Percentiles rank a stretch among this genome's conserved stretches.
Evolutionary conservation across 2,888 invertebrate species (phyloP).

Genomic region (Athalia rosae): DNA sequence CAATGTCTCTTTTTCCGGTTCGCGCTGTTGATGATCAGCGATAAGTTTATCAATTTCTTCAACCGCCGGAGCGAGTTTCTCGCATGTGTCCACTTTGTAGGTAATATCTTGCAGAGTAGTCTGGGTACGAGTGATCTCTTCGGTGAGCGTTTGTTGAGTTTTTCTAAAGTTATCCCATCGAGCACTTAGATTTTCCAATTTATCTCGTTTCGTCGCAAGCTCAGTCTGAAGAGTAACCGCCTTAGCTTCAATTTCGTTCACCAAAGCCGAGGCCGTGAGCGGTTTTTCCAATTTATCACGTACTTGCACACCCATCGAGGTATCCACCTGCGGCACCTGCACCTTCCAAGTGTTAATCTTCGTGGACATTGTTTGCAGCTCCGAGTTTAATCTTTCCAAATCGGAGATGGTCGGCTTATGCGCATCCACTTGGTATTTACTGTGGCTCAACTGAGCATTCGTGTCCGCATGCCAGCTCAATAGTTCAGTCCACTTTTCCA

Average conservation of each 20-base stretch:
- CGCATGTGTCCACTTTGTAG: conserved; percentile 74
- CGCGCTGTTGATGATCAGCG: conserved; percentile 77
- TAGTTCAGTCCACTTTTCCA: conserved; percentile 90
- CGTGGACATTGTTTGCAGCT: conserved; percentile 81
- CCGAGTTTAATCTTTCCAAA: conserved; percentile 81
- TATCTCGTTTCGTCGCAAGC: conserved; percentile 80
- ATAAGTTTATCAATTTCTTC: conserved; percentile 75
- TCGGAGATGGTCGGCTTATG: conserved; percentile 83
- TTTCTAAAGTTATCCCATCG: conserved; percentile 87
- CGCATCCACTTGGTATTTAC: conserved; percentile 87
- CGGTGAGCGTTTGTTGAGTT: conserved; percentile 82
- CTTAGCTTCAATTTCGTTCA: conserved; percentile 84
- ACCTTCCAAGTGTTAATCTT: conserved; percentile 84
- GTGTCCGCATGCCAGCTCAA: conserved; percentile 88
- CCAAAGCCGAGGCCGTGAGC: conserved; percentile 82
- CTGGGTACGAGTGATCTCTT: conserved; percentile 79
- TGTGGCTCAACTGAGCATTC: conserved; percentile 85
- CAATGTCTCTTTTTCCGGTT: conserved; percentile 81
- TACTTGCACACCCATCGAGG: conserved; percentile 80
- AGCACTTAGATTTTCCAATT: conserved; percentile 82
- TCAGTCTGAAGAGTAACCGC: conserved; percentile 81
- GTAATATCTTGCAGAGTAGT: conserved; percentile 77
- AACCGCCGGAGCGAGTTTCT: conserved; percentile 74
- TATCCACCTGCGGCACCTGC: conserved; percentile 81
- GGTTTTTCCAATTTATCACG: conserved; percentile 84